A percentile compares a stretch with the other conserved stretches of the same genome.
Evolutionary conservation across 2,888 invertebrate species (phyloP).

Genomic region (Lucinisca nassula): DNA sequence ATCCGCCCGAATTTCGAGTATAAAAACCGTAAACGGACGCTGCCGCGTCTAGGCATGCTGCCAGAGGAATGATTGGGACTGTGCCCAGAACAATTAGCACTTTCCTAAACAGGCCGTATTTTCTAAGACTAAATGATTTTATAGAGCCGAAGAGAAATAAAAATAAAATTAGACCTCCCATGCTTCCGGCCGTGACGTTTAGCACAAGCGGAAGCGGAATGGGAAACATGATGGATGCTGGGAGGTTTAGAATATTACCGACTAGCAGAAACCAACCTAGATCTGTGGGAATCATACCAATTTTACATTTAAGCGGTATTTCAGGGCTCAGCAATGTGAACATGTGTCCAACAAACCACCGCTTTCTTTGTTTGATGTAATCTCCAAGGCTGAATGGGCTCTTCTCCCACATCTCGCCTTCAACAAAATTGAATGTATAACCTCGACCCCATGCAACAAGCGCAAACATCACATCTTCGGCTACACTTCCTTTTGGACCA

Average conservation of each 20-base stretch:
- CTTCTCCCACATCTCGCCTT: conserved; percentile 73
- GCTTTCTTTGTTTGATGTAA: conserved; percentile 68
- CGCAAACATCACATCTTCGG: conserved; percentile 72
- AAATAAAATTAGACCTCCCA: conserved; percentile 69
- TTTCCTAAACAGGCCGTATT: conserved; percentile 59
- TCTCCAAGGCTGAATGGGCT: conserved; percentile 68
- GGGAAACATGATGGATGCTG: conserved; percentile 64
- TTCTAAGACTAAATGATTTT: conserved; percentile 68
- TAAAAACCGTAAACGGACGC: conserved; percentile 68
- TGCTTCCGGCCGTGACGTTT: conserved; percentile 65
- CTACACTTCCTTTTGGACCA: conserved; percentile 72
- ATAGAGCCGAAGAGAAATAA: conserved; percentile 71
- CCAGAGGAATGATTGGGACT: conserved; percentile 63
- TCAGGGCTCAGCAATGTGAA: conserved; percentile 58
- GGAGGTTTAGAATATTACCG: conserved; percentile 66
- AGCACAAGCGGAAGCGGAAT: conserved; percentile 64
- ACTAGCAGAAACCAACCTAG: conserved; percentile 67
- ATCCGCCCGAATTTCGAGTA: conserved; percentile 60
- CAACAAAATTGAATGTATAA: conserved; percentile 68
- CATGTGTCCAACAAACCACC: conserved; percentile 72
- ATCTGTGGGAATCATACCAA: conserved; percentile 70
- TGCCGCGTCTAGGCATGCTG: conserved; percentile 65
- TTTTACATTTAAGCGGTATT: conserved; percentile 67
- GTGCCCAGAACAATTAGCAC: conserved; percentile 56
- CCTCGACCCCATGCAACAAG: conserved; percentile 67